These are phyloP conservation scores for Eudyptes chrysolophus DNA, from an alignment of 2,113 vertebrate genomes.

Conservation along the genomic window DNA sequence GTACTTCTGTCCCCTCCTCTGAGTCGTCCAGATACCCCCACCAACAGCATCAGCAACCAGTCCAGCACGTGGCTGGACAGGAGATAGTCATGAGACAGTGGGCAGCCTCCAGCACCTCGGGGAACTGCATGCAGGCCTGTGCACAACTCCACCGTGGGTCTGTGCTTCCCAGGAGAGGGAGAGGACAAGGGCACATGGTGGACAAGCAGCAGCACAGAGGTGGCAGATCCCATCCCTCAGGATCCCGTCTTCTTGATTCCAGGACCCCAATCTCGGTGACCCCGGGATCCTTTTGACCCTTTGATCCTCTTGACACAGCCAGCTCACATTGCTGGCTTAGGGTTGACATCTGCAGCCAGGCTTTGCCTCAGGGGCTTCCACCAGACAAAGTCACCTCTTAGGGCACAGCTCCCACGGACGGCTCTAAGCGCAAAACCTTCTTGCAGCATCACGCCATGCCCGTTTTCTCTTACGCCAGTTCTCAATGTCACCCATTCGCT, in stretches of 20 bases:
- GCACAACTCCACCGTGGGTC: neutral
- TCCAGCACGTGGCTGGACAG: neutral
- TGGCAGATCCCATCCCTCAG: neutral
- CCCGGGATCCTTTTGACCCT: neutral
- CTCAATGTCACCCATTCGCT: neutral
- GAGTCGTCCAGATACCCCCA: neutral
- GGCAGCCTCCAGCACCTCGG: neutral
- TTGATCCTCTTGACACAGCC: neutral
- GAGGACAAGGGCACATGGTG: neutral
- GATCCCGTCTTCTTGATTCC: neutral
- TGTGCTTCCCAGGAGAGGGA: neutral
- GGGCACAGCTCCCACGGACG: rapidly evolving
- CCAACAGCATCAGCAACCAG: neutral
- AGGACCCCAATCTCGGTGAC: neutral
- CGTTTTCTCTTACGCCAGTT: neutral
- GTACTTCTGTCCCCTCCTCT: neutral
- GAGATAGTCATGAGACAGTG: neutral
- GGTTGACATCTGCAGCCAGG: neutral
- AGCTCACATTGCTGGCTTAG: rapidly evolving
- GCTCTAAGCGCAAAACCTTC: neutral
- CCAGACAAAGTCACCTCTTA: neutral
- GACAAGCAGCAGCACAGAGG: neutral
- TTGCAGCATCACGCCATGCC: neutral
- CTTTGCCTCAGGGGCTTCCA: neutral
- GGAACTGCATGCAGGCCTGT: neutral